Evolutionary conservation across 2,113 vertebrate genomes (phyloP).

Genomic region (Emydocephalus ijimae): DNA sequence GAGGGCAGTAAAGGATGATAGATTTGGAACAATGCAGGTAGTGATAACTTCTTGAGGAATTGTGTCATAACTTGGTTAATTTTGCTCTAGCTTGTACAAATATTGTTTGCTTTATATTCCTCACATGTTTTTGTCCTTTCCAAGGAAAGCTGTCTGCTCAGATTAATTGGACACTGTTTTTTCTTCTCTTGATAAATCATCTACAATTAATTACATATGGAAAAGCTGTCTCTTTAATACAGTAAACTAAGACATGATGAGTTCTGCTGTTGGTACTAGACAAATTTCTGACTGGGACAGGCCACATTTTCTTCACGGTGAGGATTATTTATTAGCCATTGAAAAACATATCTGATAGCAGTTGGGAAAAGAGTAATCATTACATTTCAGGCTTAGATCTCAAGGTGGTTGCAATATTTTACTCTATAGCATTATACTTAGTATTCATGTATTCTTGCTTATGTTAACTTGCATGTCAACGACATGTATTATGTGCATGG

Average conservation of each 20-base stretch:
- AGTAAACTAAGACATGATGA: constrained; percentile 5
- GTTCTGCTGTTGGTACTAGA: background rate
- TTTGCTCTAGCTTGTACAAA: background rate
- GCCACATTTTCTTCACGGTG: background rate
- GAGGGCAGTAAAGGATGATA: background rate
- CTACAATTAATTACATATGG: background rate
- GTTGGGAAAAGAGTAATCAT: background rate
- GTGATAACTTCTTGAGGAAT: background rate
- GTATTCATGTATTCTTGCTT: background rate
- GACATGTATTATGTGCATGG: background rate
- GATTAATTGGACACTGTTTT: background rate
- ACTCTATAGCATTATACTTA: background rate
- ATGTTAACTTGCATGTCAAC: background rate
- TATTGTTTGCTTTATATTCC: background rate
- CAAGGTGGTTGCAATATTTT: background rate
- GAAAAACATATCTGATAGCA: background rate
- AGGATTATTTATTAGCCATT: background rate
- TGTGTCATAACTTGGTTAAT: background rate
- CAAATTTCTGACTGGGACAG: background rate
- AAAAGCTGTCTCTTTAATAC: constrained; percentile 7
- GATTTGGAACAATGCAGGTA: background rate
- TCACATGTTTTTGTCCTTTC: background rate
- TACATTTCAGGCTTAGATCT: background rate
- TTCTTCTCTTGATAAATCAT: constrained; percentile 16
- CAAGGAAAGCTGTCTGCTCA: constrained; percentile 4